Evolutionary conservation across 2,797 vertebrate genomes (phyloP).

Genomic region (Dicrostonyx torquatus): DNA sequence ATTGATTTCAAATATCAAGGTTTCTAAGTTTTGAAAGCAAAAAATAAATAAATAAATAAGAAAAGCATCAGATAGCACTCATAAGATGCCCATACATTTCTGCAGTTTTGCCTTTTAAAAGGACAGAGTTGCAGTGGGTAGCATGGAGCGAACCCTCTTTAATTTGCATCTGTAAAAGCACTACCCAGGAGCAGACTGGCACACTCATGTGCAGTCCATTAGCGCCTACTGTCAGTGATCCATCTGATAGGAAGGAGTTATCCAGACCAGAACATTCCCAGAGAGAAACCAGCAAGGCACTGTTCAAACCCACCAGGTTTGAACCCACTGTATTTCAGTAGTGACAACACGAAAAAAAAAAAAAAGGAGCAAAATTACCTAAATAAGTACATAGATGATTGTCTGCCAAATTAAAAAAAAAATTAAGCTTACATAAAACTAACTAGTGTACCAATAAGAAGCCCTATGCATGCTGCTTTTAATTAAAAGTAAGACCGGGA

Average conservation of each 20-base stretch:
- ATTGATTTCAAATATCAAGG: conserved; percentile 5
- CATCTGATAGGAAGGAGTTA: not conserved
- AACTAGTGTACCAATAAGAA: not conserved
- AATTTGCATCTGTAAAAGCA: conserved; percentile 38
- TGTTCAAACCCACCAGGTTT: not conserved
- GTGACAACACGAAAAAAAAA: not conserved
- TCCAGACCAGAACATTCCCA: not conserved
- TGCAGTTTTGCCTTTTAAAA: not conserved
- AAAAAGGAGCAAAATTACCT: not conserved
- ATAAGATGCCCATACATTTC: not conserved
- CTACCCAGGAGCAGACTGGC: not conserved
- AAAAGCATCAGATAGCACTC: not conserved
- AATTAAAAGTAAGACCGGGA: conserved; percentile 55
- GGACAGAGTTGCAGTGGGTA: not conserved
- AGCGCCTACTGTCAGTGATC: not conserved
- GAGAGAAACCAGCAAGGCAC: not conserved
- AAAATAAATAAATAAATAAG: not conserved
- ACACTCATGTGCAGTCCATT: not conserved
- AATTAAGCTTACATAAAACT: not conserved
- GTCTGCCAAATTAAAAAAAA: not conserved
- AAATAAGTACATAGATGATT: not conserved
- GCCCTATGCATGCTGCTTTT: not conserved
- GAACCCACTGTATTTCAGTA: not conserved
- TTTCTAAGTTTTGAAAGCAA: conserved; percentile 23
- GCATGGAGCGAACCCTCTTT: not conserved